phyloP scores from a whole-genome alignment of 2,888 invertebrate genomes.

The Anagyrus pseudococci region DNA sequence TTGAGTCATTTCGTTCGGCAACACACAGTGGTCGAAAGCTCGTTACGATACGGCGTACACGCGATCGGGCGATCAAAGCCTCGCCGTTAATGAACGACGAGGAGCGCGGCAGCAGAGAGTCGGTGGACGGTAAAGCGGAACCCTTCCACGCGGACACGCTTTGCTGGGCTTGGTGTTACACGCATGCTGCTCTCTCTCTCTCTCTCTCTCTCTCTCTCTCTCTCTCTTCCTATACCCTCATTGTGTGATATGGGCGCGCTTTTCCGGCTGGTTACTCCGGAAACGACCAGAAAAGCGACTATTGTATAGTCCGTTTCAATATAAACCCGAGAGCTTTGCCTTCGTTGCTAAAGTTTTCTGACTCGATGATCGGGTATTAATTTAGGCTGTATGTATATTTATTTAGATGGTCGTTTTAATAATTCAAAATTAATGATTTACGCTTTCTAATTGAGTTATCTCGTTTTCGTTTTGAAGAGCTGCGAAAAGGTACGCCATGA shows the following conservation, averaged over 20 bases:
- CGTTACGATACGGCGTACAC: background rate
- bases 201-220: background rate
- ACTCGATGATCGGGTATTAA: too few relatives aligned
- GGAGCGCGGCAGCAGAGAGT: conserved; percentile 56
- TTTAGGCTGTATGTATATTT: background rate
- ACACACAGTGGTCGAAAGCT: background rate
- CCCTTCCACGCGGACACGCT: conserved; percentile 50
- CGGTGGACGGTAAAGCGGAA: conserved; percentile 45
- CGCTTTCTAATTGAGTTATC: conserved; percentile 13
- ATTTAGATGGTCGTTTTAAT: background rate
- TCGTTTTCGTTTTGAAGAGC: conserved; percentile 17
- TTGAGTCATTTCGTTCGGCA: too few relatives aligned
- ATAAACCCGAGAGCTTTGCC: too few relatives aligned
- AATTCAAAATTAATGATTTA: too few relatives aligned
- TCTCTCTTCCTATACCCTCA: background rate
- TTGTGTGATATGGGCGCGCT: too few relatives aligned
- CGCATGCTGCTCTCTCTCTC: background rate
- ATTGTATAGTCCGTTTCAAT: too few relatives aligned
- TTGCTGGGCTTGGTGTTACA: too few relatives aligned
- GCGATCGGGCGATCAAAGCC: background rate
- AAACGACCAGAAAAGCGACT: too few relatives aligned
- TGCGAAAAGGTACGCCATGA: conserved; percentile 7
- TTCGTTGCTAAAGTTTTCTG: too few relatives aligned
- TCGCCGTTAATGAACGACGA: conserved; percentile 39
- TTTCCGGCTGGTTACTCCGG: too few relatives aligned